Evolutionary conservation across 2,888 invertebrate species (phyloP).

Genomic region (Chalcis sispes): DNA sequence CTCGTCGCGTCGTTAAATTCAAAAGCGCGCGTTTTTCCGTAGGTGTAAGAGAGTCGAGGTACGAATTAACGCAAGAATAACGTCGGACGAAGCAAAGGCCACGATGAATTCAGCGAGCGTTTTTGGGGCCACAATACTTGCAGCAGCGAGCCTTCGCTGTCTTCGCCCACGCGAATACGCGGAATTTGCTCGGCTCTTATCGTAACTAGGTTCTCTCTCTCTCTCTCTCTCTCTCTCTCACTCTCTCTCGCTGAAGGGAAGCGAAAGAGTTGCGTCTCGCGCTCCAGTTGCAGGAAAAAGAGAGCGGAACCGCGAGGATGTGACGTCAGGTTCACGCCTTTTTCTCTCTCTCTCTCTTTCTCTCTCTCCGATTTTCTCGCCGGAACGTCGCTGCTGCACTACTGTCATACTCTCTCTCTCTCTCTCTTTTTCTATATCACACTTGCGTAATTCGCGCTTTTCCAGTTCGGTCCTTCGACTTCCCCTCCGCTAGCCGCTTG

Average conservation of each 20-base stretch:
- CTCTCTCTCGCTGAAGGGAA: neutral
- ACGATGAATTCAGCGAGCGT: too few relatives aligned
- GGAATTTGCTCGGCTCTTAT: neutral
- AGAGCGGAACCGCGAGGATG: constrained; percentile 64
- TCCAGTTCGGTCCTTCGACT: too few relatives aligned
- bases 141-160: too few relatives aligned
- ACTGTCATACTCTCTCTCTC: constrained; percentile 71
- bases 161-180: too few relatives aligned
- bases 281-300: constrained; percentile 60
- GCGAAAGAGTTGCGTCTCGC: constrained; percentile 31
- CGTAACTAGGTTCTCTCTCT: neutral
- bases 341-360: constrained; percentile 24
- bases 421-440: too few relatives aligned
- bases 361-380: constrained; percentile 15
- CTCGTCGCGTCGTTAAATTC: too few relatives aligned
- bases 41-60: too few relatives aligned
- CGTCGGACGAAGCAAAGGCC: too few relatives aligned
- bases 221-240: neutral
- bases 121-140: neutral
- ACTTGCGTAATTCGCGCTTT: too few relatives aligned
- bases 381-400: constrained; percentile 67
- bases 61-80: too few relatives aligned
- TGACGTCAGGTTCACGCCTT: constrained; percentile 64
- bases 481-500: too few relatives aligned
- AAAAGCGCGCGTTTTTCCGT: too few relatives aligned